These are phyloP conservation scores for Habropoda laboriosa DNA, from an alignment of 1,140 invertebrate genomes.

Conservation along the genomic window DNA sequence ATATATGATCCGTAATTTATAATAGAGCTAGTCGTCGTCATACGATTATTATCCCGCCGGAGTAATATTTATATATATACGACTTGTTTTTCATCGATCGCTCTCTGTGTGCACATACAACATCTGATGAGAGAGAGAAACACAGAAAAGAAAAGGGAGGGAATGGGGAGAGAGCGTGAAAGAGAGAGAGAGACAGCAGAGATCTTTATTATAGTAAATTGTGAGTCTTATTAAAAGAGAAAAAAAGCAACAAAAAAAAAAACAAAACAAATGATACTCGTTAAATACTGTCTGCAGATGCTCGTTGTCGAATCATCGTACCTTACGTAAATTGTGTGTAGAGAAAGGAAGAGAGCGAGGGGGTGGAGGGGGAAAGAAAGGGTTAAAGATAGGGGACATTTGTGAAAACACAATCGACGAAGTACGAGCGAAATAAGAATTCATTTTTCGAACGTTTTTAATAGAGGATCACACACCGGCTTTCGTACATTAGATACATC, in stretches of 20 bases:
- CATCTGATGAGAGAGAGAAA: slow-evolving; percentile 5
- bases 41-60: slow-evolving; percentile 47
- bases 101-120: slow-evolving; percentile 37
- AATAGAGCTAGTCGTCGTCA: slow-evolving; percentile 57
- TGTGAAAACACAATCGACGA: slow-evolving; percentile 28
- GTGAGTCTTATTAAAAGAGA: slow-evolving; percentile 32
- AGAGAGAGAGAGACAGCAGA: not conserved
- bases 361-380: not conserved
- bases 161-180: not conserved
- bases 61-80: slow-evolving; percentile 51
- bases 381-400: not conserved
- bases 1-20: slow-evolving; percentile 47
- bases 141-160: not conserved
- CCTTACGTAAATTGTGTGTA: slow-evolving; percentile 26
- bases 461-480: slow-evolving; percentile 53
- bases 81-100: slow-evolving; percentile 51
- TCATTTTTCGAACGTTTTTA: slow-evolving; percentile 53
- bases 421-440: slow-evolving; percentile 29
- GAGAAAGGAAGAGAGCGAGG: not conserved
- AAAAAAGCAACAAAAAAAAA: not conserved
- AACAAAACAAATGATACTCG: slow-evolving; percentile 40
- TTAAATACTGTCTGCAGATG: slow-evolving; percentile 46
- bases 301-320: slow-evolving; percentile 52
- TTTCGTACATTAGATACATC: slow-evolving; percentile 45
- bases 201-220: slow-evolving; percentile 44